Base-by-base conservation (phyloP, 2,888 invertebrate genomes). In the Eurytoma adleriae region DNA sequence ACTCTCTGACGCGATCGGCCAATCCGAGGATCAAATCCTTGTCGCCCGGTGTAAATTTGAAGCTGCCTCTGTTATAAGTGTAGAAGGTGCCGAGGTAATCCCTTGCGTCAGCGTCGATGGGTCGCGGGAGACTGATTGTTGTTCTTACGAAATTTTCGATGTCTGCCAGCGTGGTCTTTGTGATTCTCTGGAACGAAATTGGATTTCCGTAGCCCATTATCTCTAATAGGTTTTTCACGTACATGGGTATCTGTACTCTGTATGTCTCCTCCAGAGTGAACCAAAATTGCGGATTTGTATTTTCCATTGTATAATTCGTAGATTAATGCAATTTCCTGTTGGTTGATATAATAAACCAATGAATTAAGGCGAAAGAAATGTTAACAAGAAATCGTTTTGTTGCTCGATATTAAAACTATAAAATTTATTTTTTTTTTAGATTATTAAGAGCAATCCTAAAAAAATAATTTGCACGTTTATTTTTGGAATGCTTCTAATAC, bases 121-220 rank as follows among this genome's bases (percentile, higher is more conserved):
- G 2, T 7, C 2, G 30, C 3, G 62, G 64, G 30, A 54, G 30
- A 20, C 27, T 30, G 5, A 14, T 14, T 7, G 62, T 14, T 20
- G 40, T 18, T 10, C 73, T 50, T 3, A 73, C 12, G n/a, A 64
- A 54, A 0, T 0, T 30, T 30, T 73, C 73, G 16, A 73, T 73
- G 30, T 73, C 62, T 1, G 16, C 13, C 18, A 73, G 40, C 3
- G n/a, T 73, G 7, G 14, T 3, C 16, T 24, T 13, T 10, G 62
- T 64, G n/a, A 73, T 62, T 54, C 61, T 52, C 18, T 73, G 73
- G 18, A 73, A 73, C 0, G 73, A 73, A 12, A 73, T 64, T 1
- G 73, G 73, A 64, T 73, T 73, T 2, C 20, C 54, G 27, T 73
- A 73, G 18, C 73, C 73, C 64, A 64, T 73, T 73, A 54, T 52